Evolutionary conservation across 2,888 invertebrate genomes (phyloP), one percentile per base, ranked within the genome.

Genomic region (Diogma glabrata): DNA sequence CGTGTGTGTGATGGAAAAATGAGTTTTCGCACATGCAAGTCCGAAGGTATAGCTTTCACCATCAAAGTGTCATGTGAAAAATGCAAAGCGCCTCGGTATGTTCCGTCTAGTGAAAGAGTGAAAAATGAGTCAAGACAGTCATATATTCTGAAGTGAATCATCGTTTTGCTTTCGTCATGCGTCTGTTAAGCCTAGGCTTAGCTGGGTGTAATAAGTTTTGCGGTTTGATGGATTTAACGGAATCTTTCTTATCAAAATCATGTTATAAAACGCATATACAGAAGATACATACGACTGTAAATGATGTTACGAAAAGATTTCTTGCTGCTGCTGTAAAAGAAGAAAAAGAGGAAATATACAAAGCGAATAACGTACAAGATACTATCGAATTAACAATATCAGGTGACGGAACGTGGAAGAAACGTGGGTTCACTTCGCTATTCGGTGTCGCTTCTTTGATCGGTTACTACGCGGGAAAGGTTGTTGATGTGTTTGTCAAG

Each of bases 171-270:
- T 26, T 26, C 10, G 28, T 26, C 7, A 26, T 26, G 28, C 7
- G 28, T 9, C 28, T 26, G 7, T 26, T 26, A 10, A 10, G 28
- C 28, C 8, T 26, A 10, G 10, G 28, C 10, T 26, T 26, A 10
- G 28, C 28, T 9, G 28, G 28, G 10, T 9, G 7, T 10, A 26
- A 26, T 10, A 9, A 9, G 10, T 26, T 26, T 10, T 26, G 55
- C 52, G 56, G 54, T 30, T 53, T 57, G 50, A 58, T 56, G 57
- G 57, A 58, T 52, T 51, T 57, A 47, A 10, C 7, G 28, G 28
- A 10, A 26, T 26, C 8, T 10, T 26, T 26, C 7, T 26, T 7
- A 26, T 26, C 28, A 10, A 26, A 26, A n/a, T n/a, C n/a, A n/a
- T n/a, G n/a, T 26, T 9, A 10, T 26, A 10, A 26, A 26, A 10